These are phyloP conservation scores for Caracal caracal DNA, from an alignment of 2,113 vertebrate species.

Conservation along the genomic window DNA sequence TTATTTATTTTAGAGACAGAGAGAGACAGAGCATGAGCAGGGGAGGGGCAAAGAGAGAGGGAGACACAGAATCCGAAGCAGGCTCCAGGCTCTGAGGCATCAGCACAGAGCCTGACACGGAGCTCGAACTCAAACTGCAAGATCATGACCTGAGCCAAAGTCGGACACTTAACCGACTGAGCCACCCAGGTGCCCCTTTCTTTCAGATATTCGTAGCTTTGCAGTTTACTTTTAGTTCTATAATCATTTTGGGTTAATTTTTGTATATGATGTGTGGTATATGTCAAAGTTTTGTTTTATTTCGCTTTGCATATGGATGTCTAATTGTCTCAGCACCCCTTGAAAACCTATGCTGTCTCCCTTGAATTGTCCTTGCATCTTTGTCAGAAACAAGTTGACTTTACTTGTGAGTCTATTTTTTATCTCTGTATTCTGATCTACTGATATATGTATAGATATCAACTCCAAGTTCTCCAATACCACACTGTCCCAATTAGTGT, in stretches of 20 bases:
- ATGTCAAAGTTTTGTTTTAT: neutral
- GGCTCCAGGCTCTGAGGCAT: too few relatives aligned
- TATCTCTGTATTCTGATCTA: neutral
- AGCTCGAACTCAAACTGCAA: too few relatives aligned
- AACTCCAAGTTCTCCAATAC: neutral
- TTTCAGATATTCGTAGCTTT: neutral
- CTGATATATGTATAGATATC: neutral
- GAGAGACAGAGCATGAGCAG: too few relatives aligned
- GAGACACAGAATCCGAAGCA: too few relatives aligned
- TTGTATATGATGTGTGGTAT: neutral
- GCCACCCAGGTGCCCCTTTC: neutral
- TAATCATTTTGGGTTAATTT: neutral
- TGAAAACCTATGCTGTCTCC: neutral
- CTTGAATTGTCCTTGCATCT: neutral
- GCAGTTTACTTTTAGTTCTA: neutral
- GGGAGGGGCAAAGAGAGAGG: too few relatives aligned
- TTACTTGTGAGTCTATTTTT: neutral
- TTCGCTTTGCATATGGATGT: neutral
- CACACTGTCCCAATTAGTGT: neutral
- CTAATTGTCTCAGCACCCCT: neutral
- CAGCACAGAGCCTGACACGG: too few relatives aligned
- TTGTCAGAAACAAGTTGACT: neutral
- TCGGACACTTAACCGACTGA: too few relatives aligned
- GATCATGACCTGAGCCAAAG: too few relatives aligned
- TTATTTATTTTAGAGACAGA: too few relatives aligned